Percentiles rank a stretch among this genome's conserved stretches.
Conservation (phyloP, 2,888 invertebrate species). For the Scaptomyza reducta region DNA sequence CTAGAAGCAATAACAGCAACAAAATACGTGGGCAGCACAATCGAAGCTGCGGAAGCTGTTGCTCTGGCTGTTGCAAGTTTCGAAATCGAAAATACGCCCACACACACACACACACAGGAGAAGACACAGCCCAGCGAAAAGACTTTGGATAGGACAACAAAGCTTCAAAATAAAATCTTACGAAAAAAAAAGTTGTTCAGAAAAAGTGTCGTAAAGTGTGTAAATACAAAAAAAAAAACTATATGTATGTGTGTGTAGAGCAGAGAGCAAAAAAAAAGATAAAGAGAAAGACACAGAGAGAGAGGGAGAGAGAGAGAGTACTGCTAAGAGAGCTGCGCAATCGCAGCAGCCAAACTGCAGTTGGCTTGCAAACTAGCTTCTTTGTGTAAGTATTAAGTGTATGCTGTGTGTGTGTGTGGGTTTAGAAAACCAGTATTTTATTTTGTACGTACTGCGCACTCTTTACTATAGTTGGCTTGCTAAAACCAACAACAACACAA, state of each 20-base stretch:
- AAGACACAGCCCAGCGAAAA: conserved; percentile 11
- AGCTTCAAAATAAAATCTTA: conserved; percentile 4
- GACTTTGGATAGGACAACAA: conserved; percentile 14
- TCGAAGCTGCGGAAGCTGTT: conserved; percentile 52
- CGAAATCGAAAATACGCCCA: conserved; percentile 34
- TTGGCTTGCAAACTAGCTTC: conserved; percentile 40
- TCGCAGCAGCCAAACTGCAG: conserved; percentile 56
- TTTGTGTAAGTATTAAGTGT: conserved; percentile 14
- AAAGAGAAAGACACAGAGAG: conserved; percentile 5
- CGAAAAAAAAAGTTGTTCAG: conserved; percentile 20
- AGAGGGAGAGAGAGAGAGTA: conserved; percentile 6
- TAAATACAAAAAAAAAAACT: conserved; percentile 14
- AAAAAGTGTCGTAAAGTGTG: conserved; percentile 50
- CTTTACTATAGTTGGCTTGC: conserved; percentile 35
- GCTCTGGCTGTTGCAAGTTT: conserved; percentile 49
- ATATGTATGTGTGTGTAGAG: conserved; percentile 1
- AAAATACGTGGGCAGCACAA: conserved; percentile 36
- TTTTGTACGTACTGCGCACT: conserved; percentile 33
- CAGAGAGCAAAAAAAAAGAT: conserved; percentile 12
- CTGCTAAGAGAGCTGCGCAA: conserved; percentile 48
- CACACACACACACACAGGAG: conserved; percentile 44
- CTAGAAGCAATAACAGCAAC: conserved; percentile 15
- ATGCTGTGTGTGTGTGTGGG: conserved; percentile 42
- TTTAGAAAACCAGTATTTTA: conserved; percentile 78
- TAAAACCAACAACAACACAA: conserved; percentile 45